Percentiles rank a stretch among this genome's conserved stretches.
Evolutionary conservation across 2,113 vertebrate species (phyloP).

Genomic region (Aptenodytes patagonicus): DNA sequence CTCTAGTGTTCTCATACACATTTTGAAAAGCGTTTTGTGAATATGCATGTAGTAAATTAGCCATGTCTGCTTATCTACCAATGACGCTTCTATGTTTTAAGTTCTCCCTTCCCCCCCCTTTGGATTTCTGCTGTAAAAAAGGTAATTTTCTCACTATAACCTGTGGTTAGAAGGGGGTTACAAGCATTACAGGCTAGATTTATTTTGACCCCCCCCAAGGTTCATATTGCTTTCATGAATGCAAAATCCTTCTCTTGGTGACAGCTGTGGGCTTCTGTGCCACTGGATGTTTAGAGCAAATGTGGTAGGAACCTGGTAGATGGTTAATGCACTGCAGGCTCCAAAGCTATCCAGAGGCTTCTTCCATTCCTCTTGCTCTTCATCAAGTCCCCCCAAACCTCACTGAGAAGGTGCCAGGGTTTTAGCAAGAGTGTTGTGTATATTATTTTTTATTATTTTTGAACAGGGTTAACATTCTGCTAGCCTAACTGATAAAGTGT

Average conservation of each 20-base stretch:
- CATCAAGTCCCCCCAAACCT: neutral
- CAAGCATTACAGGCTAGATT: neutral
- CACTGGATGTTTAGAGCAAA: neutral
- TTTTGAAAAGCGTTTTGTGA: neutral
- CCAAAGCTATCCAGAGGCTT: neutral
- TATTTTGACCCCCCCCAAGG: neutral
- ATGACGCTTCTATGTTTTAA: neutral
- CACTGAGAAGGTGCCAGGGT: neutral
- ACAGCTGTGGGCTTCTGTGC: neutral
- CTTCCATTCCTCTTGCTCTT: neutral
- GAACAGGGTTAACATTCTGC: neutral
- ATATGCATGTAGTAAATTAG: fast-evolving
- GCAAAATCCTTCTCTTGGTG: neutral
- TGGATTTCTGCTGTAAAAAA: neutral
- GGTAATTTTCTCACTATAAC: neutral
- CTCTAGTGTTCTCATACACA: neutral
- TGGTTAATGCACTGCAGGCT: neutral
- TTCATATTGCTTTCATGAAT: neutral
- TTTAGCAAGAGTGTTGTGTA: neutral
- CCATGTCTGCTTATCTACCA: neutral
- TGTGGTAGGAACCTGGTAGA: neutral
- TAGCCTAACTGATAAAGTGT: neutral
- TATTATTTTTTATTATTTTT: neutral
- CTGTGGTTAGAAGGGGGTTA: neutral
- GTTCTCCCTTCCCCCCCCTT: neutral